Base-by-base conservation (phyloP, 2,888 invertebrate genomes). In the Drosophila birchii region DNA sequence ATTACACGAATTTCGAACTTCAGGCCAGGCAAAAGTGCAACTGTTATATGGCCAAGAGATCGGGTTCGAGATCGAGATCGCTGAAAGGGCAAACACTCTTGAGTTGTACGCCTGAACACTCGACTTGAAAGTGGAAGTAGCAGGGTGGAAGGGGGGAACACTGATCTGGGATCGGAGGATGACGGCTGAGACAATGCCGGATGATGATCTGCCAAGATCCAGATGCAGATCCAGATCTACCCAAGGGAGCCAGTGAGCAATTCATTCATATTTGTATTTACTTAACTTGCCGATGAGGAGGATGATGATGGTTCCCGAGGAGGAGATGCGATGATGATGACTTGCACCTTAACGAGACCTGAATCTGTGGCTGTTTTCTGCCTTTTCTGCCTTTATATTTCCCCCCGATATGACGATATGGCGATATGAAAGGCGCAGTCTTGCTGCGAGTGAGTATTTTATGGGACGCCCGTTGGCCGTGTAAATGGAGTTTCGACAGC, bases 401-500 rank as follows among this genome's bases (percentile, higher is more conserved):
- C 45, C 39, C 39, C 54, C n/a, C 57, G 54, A 58, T 64, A 67
- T 78, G 75, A 78, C 57, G 54, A 61, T 64, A 67, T 80, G 75
- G 76, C 57, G 54, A 61, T 64, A 67, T 80, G 76, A 78, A 74
- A 82, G 81, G 57, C 70, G 57, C 78, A 62, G 71, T 71, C 70
- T 61, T 39, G 73, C 79, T 81, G 64, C 47, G 51, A 53, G 51
- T 53, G 23, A 23, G 36, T 53, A 53, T 78, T 83, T 82, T 79
- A 79, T 79, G 81, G 76, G 75, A 79, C 78, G 83, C 78, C 81
- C 74, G 83, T 75, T 83, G 83, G 61, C 84, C 80, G 86, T 85
- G 88, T 86, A 87, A 88, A 87, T 87, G 88, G 86, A 87, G 86
- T 85, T 88, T 88, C 88, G 88, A 88, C 88, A 88, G 88, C 89